phyloP scores from a whole-genome alignment of 2,113 vertebrate species.

The Todiramphus chloris region DNA sequence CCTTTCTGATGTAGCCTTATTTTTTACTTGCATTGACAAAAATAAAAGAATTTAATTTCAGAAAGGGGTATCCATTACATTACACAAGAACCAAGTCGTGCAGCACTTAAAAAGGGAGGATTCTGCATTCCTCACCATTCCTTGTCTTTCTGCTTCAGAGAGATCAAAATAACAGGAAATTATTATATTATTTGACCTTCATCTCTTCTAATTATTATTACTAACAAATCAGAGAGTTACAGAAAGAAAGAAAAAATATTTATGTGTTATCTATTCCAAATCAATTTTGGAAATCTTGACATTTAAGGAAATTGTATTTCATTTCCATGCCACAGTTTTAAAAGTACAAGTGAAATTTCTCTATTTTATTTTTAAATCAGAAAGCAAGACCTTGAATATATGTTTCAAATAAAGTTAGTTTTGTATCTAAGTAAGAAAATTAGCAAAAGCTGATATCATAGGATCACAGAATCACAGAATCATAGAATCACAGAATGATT shows the following conservation, averaged over 20 bases:
- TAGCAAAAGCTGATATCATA: not conserved
- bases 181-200: not conserved
- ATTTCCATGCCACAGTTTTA: not conserved
- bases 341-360: slow-evolving; percentile 14
- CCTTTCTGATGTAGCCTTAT: not conserved
- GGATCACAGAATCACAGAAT: too few species aligned
- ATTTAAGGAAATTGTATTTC: slow-evolving; percentile 49
- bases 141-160: not conserved
- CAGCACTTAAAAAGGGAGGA: not conserved
- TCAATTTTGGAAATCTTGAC: slow-evolving; percentile 44
- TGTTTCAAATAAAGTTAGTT: not conserved
- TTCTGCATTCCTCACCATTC: not conserved
- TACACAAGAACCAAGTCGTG: not conserved
- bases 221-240: not conserved
- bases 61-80: not conserved
- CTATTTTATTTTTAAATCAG: slow-evolving; percentile 1
- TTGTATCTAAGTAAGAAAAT: not conserved
- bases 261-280: not conserved
- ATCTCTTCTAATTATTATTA: not conserved
- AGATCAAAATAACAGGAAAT: not conserved
- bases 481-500: not conserved
- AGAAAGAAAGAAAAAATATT: not conserved
- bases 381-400: not conserved
- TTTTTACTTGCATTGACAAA: not conserved
- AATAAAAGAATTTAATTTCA: not conserved